Conservation (phyloP, 2,888 invertebrate genomes). For the Abscondita cerata region DNA sequence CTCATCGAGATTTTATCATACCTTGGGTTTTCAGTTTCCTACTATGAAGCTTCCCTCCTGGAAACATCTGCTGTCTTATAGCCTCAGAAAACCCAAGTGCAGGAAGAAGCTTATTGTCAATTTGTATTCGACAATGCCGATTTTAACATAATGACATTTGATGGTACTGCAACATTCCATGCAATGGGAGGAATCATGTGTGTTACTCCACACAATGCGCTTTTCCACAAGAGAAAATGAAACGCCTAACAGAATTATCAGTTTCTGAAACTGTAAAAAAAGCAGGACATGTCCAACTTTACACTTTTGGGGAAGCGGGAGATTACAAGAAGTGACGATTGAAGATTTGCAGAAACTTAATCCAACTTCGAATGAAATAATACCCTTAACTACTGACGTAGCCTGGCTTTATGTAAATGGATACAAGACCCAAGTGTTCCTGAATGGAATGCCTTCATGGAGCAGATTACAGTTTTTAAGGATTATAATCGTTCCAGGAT, state of each 20-base stretch:
- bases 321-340: constrained; percentile 36
- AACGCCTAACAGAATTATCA: constrained; percentile 30
- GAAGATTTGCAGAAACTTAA: constrained; percentile 32
- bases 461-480: too few relatives aligned
- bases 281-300: background rate
- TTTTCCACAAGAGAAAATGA: constrained; percentile 27
- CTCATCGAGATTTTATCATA: constrained; percentile 34
- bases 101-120: constrained; percentile 32
- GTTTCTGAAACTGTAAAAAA: constrained; percentile 25
- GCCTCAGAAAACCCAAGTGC: constrained; percentile 5
- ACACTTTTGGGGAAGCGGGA: constrained; percentile 30
- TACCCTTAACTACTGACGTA: constrained; percentile 35
- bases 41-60: constrained; percentile 33
- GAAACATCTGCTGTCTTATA: constrained; percentile 32
- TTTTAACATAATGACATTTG: constrained; percentile 34
- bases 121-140: constrained; percentile 36
- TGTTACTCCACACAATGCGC: constrained; percentile 27
- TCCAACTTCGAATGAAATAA: constrained; percentile 35
- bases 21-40: constrained; percentile 33
- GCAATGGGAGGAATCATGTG: constrained; percentile 34
- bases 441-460: too few relatives aligned
- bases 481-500: constrained; percentile 9
- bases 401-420: constrained; percentile 38
- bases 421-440: too few relatives aligned
- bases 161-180: too few relatives aligned